Conservation (phyloP, 2,113 vertebrate genomes). For the Dendropsophus ebraccatus region DNA sequence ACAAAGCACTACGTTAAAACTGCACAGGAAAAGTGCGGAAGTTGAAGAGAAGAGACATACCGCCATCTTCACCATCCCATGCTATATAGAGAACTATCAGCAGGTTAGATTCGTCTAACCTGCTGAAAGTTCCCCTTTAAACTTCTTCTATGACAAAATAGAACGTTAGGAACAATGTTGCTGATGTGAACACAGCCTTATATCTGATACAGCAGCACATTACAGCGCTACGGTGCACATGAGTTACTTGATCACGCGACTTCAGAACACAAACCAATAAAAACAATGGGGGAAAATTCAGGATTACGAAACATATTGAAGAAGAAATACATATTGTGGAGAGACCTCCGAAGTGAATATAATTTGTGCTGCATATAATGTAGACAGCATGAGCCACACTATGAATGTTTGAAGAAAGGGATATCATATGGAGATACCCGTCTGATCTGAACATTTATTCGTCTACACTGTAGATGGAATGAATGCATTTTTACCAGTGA, state of each 20-base stretch:
- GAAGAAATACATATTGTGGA: background rate
- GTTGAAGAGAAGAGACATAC: no score
- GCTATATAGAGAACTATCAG: no score
- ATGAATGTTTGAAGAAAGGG: background rate
- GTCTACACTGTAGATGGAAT: background rate
- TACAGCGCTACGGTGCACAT: background rate
- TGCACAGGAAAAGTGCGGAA: no score
- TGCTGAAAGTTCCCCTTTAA: no score
- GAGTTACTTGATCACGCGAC: background rate
- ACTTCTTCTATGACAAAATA: no score
- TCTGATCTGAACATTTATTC: background rate
- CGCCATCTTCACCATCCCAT: no score
- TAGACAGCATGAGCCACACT: background rate
- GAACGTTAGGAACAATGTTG: no score
- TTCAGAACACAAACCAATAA: background rate
- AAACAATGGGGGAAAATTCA: background rate
- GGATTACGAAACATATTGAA: background rate
- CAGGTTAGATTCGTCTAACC: no score
- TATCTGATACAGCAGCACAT: background rate
- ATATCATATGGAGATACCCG: background rate
- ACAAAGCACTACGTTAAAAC: no score
- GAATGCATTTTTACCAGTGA: conserved; percentile 12
- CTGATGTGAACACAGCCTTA: no score
- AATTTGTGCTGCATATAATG: background rate
- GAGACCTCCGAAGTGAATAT: background rate